A percentile compares a stretch with the other conserved stretches of the same genome.
phyloP scores from a whole-genome alignment of 2,888 invertebrate genomes.

The Xanthia icteritia region DNA sequence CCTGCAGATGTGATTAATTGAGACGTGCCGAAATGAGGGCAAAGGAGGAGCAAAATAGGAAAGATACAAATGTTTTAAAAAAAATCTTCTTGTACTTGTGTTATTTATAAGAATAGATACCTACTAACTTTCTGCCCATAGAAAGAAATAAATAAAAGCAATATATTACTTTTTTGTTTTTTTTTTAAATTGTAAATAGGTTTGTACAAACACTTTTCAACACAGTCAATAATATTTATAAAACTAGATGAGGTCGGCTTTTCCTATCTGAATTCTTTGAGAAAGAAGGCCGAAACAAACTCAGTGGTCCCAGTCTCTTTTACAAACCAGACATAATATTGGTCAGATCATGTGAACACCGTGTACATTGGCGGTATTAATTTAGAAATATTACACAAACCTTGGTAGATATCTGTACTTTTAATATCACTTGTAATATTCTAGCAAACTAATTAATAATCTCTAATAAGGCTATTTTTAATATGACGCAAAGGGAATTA shows the following conservation, averaged over 20 bases:
- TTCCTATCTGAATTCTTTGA: no score
- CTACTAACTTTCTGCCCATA: not conserved
- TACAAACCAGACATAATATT: no score
- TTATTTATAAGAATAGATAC: not conserved
- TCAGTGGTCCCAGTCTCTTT: no score
- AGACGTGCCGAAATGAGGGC: not conserved
- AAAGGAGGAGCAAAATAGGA: not conserved
- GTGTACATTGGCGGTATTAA: not conserved
- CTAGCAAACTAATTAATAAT: conserved; percentile 9
- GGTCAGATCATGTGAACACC: no score
- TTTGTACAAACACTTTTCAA: no score
- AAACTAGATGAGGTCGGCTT: no score
- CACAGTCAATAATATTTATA: no score
- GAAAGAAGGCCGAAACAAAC: no score
- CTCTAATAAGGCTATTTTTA: conserved; percentile 15
- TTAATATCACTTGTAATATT: conserved; percentile 10
- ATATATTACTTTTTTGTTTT: not conserved
- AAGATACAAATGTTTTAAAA: no score
- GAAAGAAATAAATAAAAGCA: not conserved
- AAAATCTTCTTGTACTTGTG: not conserved
- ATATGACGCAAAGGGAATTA: conserved; percentile 25
- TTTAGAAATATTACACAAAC: not conserved
- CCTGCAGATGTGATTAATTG: not conserved
- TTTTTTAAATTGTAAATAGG: no score
- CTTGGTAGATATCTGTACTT: not conserved